A percentile compares a stretch with the other conserved stretches of the same genome.
phyloP scores from a whole-genome alignment of 1,140 invertebrate genomes.

The Tetraneura akinire region DNA sequence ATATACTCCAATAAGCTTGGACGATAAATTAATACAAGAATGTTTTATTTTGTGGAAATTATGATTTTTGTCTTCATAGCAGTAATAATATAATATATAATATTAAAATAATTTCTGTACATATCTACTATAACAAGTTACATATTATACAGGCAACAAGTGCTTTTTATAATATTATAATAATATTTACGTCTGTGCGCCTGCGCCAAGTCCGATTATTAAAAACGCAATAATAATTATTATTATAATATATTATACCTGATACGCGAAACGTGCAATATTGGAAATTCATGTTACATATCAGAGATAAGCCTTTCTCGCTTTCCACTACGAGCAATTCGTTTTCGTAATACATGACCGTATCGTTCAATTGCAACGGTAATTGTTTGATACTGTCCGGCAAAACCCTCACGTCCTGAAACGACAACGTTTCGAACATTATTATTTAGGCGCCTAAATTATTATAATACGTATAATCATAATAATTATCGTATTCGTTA shows the following conservation, averaged over 20 bases:
- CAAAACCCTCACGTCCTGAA: slow-evolving; percentile 45
- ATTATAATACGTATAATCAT: not conserved
- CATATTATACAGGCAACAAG: too few relatives aligned
- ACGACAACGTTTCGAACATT: not conserved
- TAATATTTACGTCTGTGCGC: not conserved
- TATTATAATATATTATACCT: slow-evolving; percentile 55
- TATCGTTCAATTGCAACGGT: slow-evolving; percentile 62
- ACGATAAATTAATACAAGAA: too few relatives aligned
- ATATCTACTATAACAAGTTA: too few relatives aligned
- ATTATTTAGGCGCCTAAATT: not conserved
- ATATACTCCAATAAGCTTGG: too few relatives aligned
- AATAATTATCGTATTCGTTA: not conserved
- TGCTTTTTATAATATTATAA: too few relatives aligned
- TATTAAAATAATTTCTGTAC: too few relatives aligned
- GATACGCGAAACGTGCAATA: slow-evolving; percentile 61
- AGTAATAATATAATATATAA: too few relatives aligned
- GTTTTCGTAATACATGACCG: slow-evolving; percentile 65
- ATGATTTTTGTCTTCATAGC: too few relatives aligned
- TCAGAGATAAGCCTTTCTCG: slow-evolving; percentile 63
- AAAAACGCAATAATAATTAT: not conserved
- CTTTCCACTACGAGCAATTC: slow-evolving; percentile 65
- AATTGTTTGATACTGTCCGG: slow-evolving; percentile 54
- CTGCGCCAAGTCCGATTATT: not conserved
- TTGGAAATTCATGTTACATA: slow-evolving; percentile 68
- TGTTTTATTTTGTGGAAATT: too few relatives aligned